Conservation (phyloP, 2,797 vertebrate species). For the Hydrolagus colliei region DNA sequence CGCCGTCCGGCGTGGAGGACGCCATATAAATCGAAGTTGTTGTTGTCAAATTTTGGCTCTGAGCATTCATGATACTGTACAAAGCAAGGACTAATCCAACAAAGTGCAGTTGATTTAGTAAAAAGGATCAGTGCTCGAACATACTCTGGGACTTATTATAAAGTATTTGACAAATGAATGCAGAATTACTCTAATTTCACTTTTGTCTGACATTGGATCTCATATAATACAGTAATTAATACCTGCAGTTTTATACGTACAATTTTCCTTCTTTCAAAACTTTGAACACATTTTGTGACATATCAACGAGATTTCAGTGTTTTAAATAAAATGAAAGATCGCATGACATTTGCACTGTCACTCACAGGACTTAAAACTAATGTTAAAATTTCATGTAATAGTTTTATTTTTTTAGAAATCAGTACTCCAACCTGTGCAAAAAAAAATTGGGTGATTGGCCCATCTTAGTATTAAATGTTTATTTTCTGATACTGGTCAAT, state of each 20-base stretch:
- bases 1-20: too few species aligned
- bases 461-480: background rate
- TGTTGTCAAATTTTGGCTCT: too few species aligned
- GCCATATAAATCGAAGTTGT: too few species aligned
- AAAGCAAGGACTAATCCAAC: background rate
- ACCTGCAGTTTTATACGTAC: background rate
- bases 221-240: background rate
- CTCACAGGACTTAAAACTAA: background rate
- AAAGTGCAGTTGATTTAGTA: slow-evolving; percentile 9
- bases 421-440: background rate
- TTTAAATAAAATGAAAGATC: background rate
- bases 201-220: background rate
- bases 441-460: background rate
- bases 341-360: background rate
- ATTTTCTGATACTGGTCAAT: background rate
- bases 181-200: slow-evolving; percentile 9
- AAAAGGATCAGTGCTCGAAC: background rate
- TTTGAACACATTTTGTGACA: background rate
- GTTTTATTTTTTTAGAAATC: background rate
- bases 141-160: slow-evolving; percentile 11
- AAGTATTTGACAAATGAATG: background rate
- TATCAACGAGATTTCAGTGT: background rate
- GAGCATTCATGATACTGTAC: background rate
- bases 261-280: background rate
- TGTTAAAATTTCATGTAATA: background rate